phyloP scores from a whole-genome alignment of 2,888 invertebrate genomes.

The Uropetala carovei region DNA sequence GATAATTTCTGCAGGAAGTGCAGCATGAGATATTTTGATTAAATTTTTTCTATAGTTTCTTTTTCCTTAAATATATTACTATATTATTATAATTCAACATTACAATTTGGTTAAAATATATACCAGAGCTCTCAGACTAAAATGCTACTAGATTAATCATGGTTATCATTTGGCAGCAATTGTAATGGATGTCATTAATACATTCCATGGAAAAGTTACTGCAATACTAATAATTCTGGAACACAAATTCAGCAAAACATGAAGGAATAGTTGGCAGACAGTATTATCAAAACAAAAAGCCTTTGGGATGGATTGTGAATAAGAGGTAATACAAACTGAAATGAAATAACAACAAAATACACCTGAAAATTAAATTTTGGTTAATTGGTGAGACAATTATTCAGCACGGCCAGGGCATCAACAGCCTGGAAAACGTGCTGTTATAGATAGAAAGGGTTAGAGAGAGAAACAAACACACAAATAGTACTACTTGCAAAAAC shows the following conservation, averaged over 20 bases:
- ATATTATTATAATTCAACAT: not conserved
- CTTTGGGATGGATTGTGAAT: not conserved
- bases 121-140: conserved; percentile 42
- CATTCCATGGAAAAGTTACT: conserved; percentile 23
- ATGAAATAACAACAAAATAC: conserved; percentile 32
- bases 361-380: conserved; percentile 53
- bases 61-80: not conserved
- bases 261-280: conserved; percentile 35
- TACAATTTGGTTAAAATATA: not conserved
- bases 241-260: conserved; percentile 50
- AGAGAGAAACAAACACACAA: conserved; percentile 33
- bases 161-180: conserved; percentile 30
- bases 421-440: conserved; percentile 48
- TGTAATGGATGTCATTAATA: not conserved
- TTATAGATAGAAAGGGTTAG: conserved; percentile 41
- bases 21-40: not conserved
- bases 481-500: conserved; percentile 1
- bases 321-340: conserved; percentile 6
- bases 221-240: conserved; percentile 33
- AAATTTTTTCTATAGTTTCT: not conserved
- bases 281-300: conserved; percentile 4
- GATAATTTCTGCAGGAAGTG: not conserved
- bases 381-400: conserved; percentile 51
- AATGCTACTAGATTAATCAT: not conserved
- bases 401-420: conserved; percentile 59